Evolutionary conservation across 2,113 vertebrate species (phyloP).

Genomic region (Toxotes jaculatrix): DNA sequence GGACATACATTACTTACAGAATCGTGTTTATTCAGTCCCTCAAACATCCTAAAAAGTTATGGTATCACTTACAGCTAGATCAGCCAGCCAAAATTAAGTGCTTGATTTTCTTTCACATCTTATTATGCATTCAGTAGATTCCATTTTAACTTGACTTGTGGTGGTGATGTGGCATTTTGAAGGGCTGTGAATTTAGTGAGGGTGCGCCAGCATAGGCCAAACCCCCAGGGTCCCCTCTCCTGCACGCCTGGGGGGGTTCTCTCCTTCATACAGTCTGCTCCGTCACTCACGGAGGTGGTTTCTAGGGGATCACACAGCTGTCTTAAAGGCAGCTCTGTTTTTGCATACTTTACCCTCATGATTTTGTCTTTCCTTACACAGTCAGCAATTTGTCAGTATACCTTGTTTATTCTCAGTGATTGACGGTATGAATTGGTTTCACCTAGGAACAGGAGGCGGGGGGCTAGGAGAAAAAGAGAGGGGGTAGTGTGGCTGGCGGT

Average conservation of each 20-base stretch:
- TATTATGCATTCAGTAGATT: constrained; percentile 41
- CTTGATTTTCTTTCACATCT: constrained; percentile 28
- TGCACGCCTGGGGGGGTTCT: constrained; percentile 66
- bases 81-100: constrained; percentile 29
- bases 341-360: constrained; percentile 67
- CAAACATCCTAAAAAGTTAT: not conserved
- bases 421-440: constrained; percentile 74
- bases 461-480: constrained; percentile 35
- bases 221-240: constrained; percentile 65
- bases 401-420: constrained; percentile 71
- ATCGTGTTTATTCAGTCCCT: constrained; percentile 7
- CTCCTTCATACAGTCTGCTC: constrained; percentile 67
- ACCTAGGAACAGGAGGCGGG: constrained; percentile 26
- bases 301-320: constrained; percentile 67
- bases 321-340: constrained; percentile 69
- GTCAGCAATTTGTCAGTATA: constrained; percentile 72
- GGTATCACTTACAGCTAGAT: constrained; percentile 14
- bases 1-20: not conserved
- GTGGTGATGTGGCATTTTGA: constrained; percentile 65
- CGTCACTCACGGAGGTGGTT: constrained; percentile 65
- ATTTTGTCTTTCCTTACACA: constrained; percentile 58
- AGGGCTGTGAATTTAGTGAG: constrained; percentile 59
- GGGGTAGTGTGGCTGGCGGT: constrained; percentile 37
- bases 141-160: constrained; percentile 55
- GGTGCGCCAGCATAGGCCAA: constrained; percentile 52